Base-by-base conservation (phyloP, 2,888 invertebrate species). In the Parnassius glacialis region DNA sequence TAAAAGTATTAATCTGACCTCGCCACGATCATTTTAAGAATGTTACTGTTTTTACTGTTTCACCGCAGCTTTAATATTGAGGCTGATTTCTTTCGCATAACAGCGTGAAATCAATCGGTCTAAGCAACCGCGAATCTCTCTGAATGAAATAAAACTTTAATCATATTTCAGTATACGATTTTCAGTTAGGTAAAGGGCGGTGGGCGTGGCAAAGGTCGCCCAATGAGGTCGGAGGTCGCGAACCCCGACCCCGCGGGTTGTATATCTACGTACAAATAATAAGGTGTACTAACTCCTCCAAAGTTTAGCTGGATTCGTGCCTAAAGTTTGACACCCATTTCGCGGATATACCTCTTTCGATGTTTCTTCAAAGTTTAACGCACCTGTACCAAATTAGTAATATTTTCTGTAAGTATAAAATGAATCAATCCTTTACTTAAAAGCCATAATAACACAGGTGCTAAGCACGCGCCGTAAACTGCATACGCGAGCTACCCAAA, bases 161-260 rank as follows among this genome's bases (percentile, higher is more conserved):
- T 11, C 5, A n/a, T 45, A 45, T 45, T 45, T 45, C n/a, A 41
- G 70, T 62, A 44, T 5, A 34, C 45, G 62, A 52, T 65, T 74
- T 82, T 82, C 83, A 83, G 82, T 59, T 51, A 51, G 58, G 58
- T 52, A 59, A 51, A 70, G 72, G 83, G 87, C 83, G 87, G 79
- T 76, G 78, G 90, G 90, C 90, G 90, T 74, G 87, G 81, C 86
- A 79, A 70, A 78, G 90, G 90, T 90, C 88, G 86, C 78, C 90
- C 90, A 90, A 90, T 90, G 80, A 76, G 90, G 88, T 88, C 90
- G 81, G 78, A 85, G 90, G 90, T 90, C 90, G 71, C 80, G 86
- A 88, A 85, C 87, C 83, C 71, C 78, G 83, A 80, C 79, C 80
- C 73, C 77, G 73, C 76, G 73, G 41, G 41, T 9, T 52, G 34